Percentiles rank a stretch among this genome's conserved stretches.
Conservation (phyloP, 2,113 vertebrate genomes). For the Myrmophylax atrothorax region DNA sequence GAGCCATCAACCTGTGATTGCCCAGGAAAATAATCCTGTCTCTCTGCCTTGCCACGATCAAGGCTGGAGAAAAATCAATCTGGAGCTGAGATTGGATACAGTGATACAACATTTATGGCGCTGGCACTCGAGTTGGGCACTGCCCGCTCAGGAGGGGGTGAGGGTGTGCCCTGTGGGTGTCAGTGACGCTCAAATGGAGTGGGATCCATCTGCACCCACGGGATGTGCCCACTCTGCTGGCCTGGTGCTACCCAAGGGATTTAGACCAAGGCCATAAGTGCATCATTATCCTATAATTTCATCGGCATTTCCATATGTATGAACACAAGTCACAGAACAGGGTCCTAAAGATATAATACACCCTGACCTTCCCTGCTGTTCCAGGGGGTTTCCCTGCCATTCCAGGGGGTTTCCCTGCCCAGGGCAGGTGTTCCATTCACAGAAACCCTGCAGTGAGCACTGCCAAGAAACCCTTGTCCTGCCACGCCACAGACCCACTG, state of each 20-base stretch:
- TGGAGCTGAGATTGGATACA: slow-evolving; percentile 39
- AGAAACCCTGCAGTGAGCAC: neutral
- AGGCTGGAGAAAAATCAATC: slow-evolving; percentile 63
- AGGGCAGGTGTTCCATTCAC: fast-evolving
- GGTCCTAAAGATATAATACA: fast-evolving
- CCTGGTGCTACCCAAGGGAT: neutral
- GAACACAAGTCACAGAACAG: neutral
- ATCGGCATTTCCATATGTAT: fast-evolving
- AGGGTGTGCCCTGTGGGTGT: neutral
- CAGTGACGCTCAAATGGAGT: neutral
- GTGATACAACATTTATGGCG: slow-evolving; percentile 59
- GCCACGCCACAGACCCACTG: fast-evolving
- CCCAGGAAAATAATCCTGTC: slow-evolving; percentile 66
- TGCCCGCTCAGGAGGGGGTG: neutral
- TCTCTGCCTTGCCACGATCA: neutral
- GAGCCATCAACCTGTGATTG: slow-evolving; percentile 57
- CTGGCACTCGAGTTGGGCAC: neutral
- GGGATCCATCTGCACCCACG: fast-evolving
- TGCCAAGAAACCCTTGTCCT: neutral
- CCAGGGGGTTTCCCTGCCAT: neutral
- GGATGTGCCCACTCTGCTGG: fast-evolving
- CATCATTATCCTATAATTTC: neutral
- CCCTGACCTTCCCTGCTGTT: neutral
- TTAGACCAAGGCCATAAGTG: neutral
- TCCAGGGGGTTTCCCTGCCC: neutral